Percentiles rank a stretch among this genome's conserved stretches.
Conservation (phyloP, 2,888 invertebrate species). For the Steinernema hermaphroditum region DNA sequence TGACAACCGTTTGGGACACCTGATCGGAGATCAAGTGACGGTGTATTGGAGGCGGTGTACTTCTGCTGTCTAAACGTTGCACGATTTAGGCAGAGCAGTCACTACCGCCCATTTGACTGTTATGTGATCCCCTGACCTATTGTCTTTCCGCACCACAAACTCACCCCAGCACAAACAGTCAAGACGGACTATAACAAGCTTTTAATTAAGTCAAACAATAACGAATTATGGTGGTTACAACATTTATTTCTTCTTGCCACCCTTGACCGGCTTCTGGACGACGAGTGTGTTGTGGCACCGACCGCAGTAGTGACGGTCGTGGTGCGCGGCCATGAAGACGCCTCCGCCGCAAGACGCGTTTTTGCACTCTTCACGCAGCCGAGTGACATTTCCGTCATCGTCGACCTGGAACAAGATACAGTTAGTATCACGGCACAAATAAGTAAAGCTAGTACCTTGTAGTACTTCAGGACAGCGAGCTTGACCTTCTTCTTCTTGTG, state of each 20-base stretch:
- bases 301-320: conserved; percentile 95
- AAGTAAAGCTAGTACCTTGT: conserved; percentile 85
- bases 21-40: too few species aligned
- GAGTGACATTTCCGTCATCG: conserved; percentile 96
- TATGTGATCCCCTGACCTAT: too few species aligned
- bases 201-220: neutral
- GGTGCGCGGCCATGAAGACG: conserved; percentile 99
- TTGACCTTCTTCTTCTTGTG: too few species aligned
- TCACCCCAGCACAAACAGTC: too few species aligned
- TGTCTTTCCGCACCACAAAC: too few species aligned
- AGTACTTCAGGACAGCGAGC: conserved; percentile 94
- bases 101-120: too few species aligned
- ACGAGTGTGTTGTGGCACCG: conserved; percentile 96
- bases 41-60: too few species aligned
- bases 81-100: too few species aligned
- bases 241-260: conserved; percentile 59
- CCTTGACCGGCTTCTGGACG: too few species aligned
- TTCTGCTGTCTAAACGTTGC: too few species aligned
- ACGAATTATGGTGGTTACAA: neutral
- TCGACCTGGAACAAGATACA: conserved; percentile 78
- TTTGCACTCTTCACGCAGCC: conserved; percentile 91
- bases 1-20: too few species aligned
- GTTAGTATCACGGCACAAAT: neutral
- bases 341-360: conserved; percentile 96
- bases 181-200: too few species aligned